phyloP scores from a whole-genome alignment of 2,113 vertebrate species.

The Macrotus californicus region DNA sequence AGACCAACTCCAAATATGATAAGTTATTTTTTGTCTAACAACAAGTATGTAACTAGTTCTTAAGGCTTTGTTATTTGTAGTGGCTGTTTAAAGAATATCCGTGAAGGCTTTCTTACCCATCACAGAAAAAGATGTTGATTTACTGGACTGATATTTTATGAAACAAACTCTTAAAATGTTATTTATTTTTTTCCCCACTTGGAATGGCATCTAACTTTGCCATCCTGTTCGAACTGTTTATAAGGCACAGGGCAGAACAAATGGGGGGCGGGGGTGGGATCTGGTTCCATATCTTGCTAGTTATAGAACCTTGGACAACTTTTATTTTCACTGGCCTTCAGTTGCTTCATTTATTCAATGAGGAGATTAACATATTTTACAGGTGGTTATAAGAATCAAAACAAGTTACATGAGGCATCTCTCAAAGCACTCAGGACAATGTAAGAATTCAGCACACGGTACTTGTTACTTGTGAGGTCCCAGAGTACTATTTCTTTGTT shows the following conservation, averaged over 20 bases:
- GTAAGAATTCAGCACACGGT: neutral
- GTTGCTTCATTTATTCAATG: neutral
- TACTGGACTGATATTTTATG: neutral
- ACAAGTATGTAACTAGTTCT: neutral
- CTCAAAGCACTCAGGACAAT: neutral
- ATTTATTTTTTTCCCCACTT: neutral
- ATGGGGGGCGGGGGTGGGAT: neutral
- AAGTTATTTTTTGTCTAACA: neutral
- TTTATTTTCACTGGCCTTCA: neutral
- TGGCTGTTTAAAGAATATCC: constrained; percentile 5
- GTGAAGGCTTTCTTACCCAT: neutral
- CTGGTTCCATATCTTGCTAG: neutral
- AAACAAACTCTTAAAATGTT: constrained; percentile 28
- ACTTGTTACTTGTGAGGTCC: neutral
- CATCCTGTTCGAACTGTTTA: neutral
- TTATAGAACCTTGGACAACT: neutral
- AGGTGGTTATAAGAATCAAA: neutral
- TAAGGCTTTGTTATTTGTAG: neutral
- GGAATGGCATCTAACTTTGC: neutral
- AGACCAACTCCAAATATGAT: constrained; percentile 36
- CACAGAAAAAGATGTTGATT: neutral
- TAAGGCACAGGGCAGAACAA: neutral
- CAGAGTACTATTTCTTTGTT: neutral
- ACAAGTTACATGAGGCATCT: neutral
- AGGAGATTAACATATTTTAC: neutral